Conservation (phyloP, 30 jellyfish, hydroid and myxozoan species). For the Turritopsis dohrnii region DNA sequence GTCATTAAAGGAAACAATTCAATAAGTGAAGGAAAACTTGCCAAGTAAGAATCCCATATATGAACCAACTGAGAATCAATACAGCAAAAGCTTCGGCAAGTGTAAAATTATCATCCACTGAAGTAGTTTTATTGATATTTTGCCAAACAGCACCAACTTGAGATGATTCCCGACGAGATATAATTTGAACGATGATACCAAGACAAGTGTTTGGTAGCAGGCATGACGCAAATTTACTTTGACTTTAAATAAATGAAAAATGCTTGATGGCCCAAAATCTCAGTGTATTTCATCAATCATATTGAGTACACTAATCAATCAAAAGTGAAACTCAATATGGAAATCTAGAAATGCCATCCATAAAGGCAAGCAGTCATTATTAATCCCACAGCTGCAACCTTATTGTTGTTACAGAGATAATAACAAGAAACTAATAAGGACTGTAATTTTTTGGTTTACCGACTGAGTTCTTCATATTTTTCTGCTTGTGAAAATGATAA, state of each 20-base stretch:
- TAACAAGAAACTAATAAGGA: too few relatives aligned
- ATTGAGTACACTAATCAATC: too few relatives aligned
- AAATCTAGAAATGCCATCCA: too few relatives aligned
- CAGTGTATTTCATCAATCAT: too few relatives aligned
- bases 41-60: constrained; percentile 81
- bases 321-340: too few relatives aligned
- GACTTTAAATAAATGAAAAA: constrained; percentile 34
- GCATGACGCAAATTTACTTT: constrained; percentile 74
- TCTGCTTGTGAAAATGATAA: constrained; percentile 44
- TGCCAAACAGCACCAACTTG: constrained; percentile 67
- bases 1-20: not conserved
- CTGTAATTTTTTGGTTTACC: too few relatives aligned
- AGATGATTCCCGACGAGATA: constrained; percentile 60
- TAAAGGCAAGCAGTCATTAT: too few relatives aligned
- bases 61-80: constrained; percentile 52
- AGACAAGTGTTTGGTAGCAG: constrained; percentile 92
- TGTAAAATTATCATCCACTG: constrained; percentile 72
- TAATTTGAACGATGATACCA: constrained; percentile 75
- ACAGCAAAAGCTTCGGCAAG: constrained; percentile 48
- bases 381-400: too few relatives aligned
- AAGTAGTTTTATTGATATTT: constrained; percentile 41
- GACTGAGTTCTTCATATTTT: constrained; percentile 31
- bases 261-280: too few relatives aligned
- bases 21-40: constrained; percentile 16
- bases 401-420: too few relatives aligned